Conservation (phyloP, 2,888 invertebrate genomes). For the Lagria hirta region DNA sequence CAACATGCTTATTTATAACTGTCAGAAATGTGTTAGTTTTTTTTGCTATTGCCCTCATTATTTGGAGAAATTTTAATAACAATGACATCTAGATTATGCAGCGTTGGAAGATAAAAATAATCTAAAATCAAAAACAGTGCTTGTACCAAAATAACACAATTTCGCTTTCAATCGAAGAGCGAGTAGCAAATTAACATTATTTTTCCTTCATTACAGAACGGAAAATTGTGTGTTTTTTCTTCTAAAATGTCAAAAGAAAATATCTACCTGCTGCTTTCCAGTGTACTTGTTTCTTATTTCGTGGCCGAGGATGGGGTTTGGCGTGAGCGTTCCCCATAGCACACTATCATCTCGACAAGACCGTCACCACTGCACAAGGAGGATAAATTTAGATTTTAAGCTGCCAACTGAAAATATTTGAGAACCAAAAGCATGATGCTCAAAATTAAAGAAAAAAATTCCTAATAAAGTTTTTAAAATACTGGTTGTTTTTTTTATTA, state of each 20-base stretch:
- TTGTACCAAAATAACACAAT: constrained; percentile 24
- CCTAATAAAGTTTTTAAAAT: too few species aligned
- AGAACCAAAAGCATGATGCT: constrained; percentile 16
- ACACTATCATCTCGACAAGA: constrained; percentile 43
- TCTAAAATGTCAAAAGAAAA: constrained; percentile 10
- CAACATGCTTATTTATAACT: too few species aligned
- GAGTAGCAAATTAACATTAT: not conserved
- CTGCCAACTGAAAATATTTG: constrained; percentile 39
- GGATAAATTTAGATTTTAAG: constrained; percentile 45
- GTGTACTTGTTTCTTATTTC: constrained; percentile 76
- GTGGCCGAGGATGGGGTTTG: constrained; percentile 60
- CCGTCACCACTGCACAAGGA: constrained; percentile 43
- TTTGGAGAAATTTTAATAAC: constrained; percentile 17
- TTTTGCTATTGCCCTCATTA: not conserved
- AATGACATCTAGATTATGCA: constrained; percentile 22
- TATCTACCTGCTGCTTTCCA: constrained; percentile 81
- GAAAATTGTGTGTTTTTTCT: too few species aligned
- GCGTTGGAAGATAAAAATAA: constrained; percentile 25
- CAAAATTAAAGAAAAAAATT: too few species aligned
- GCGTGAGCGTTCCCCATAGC: constrained; percentile 67
- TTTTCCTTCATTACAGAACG: too few species aligned
- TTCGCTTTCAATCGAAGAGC: constrained; percentile 9
- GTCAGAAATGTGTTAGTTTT: too few species aligned
- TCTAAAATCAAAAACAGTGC: constrained; percentile 22
- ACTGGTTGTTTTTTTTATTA: too few species aligned